A percentile compares a stretch with the other conserved stretches of the same genome.
Conservation (phyloP, 2,888 invertebrate species). For the Chydorus sphaericus region DNA sequence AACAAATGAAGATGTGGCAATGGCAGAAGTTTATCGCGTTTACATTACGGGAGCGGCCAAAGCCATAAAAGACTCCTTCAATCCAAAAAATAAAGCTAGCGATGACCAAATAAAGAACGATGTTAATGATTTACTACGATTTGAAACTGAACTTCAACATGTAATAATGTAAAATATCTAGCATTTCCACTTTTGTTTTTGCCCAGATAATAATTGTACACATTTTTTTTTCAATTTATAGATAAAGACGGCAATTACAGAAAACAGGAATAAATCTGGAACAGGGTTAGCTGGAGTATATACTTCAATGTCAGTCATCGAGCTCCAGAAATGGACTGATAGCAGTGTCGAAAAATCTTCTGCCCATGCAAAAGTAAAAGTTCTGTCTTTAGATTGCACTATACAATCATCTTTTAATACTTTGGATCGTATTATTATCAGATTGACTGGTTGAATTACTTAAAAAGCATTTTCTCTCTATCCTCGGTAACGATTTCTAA, state of each 20-base stretch:
- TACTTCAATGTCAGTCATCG: constrained; percentile 25
- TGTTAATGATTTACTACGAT: constrained; percentile 52
- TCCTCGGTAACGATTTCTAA: background rate
- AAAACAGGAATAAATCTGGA: too few relatives aligned
- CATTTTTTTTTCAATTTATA: too few relatives aligned
- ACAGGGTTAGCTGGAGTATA: constrained; percentile 26
- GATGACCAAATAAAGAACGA: constrained; percentile 24
- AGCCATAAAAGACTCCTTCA: constrained; percentile 18
- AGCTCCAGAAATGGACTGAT: constrained; percentile 25
- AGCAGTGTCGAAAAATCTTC: constrained; percentile 11
- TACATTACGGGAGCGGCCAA: constrained; percentile 23
- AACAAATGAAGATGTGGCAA: constrained; percentile 22
- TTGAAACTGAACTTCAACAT: constrained; percentile 62
- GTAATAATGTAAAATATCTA: constrained; percentile 42
- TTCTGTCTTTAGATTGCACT: too few relatives aligned
- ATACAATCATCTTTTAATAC: too few relatives aligned
- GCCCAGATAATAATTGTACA: too few relatives aligned
- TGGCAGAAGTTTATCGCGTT: constrained; percentile 21
- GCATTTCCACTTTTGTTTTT: too few relatives aligned
- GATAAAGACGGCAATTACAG: too few relatives aligned
- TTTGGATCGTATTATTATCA: too few relatives aligned
- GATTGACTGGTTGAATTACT: background rate
- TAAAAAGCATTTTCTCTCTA: background rate
- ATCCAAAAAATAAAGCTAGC: constrained; percentile 11
- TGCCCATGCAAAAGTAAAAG: too few relatives aligned